Evolutionary conservation across 2,113 vertebrate species (phyloP), one percentile per base, ranked within the genome.

Genomic region (Solea senegalensis): DNA sequence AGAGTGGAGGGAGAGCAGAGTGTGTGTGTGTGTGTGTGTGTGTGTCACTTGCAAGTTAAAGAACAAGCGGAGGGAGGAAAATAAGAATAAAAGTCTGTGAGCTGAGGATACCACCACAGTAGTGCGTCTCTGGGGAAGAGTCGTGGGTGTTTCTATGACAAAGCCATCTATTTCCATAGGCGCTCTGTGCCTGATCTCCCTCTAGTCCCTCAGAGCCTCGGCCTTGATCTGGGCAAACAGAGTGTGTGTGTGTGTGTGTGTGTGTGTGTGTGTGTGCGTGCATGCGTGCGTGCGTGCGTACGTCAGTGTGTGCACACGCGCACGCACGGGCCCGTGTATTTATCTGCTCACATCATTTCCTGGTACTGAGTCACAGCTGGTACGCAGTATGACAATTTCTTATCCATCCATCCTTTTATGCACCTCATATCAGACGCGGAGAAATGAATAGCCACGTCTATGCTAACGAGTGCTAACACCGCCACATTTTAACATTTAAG

Each of bases 161-260:
- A 91, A 90, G 86, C 82, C 66, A 81, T 88, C 90, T 92, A 91
- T 65, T 95, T 96, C 95, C 95, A 94, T 93, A 94, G 94, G 94
- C 93, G 94, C 93, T 92, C 85, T 89, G 93, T n/a, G 88, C 94
- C 94, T 95, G 95, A 96, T 96, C 95, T 95, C 93, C 92, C 91
- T 93, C 72, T 74, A 95, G 95, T 95, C 94, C 94, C 94, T 95
- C 91, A 94, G 95, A 96, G 96, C 95, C 95, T 94, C 90, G 49
- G 92, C 92, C 95, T 96, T 97, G 95, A 97, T 98, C 95, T 95
- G 94, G 88, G 94, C 95, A 96, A 97, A 98, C 95, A 94, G 49
- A 81, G 69, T 60, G 54, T 44, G 53, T 55, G 27, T 63, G 43
- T 58, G 57, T 64, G 44, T 67, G 46, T 65, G 60, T 65, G 57